phyloP scores from a whole-genome alignment of 2,888 invertebrate genomes.

The Melanargia galathea region DNA sequence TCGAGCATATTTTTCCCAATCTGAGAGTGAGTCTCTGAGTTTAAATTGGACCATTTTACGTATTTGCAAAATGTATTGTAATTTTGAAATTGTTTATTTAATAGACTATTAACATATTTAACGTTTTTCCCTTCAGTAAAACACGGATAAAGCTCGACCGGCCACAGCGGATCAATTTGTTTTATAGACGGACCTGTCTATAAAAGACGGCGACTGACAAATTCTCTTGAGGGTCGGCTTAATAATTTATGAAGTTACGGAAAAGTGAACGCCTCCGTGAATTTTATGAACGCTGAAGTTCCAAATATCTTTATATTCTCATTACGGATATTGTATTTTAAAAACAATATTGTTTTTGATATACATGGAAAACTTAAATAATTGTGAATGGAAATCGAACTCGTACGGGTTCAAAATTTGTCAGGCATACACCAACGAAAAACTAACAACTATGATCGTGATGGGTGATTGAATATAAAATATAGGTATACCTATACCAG shows the following conservation, averaged over 20 bases:
- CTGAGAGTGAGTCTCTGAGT: neutral
- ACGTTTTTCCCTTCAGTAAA: slow-evolving; percentile 50
- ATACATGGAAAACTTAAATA: neutral
- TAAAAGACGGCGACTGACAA: slow-evolving; percentile 63
- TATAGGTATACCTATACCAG: too few species aligned
- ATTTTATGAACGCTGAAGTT: slow-evolving; percentile 37
- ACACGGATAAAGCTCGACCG: slow-evolving; percentile 57
- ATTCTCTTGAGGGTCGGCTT: slow-evolving; percentile 56
- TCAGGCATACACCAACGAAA: too few species aligned
- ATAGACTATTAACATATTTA: slow-evolving; percentile 38
- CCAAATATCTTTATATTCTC: slow-evolving; percentile 29
- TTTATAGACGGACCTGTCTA: slow-evolving; percentile 62
- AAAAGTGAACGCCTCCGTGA: slow-evolving; percentile 44
- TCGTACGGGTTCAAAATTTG: too few species aligned
- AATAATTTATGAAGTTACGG: slow-evolving; percentile 60
- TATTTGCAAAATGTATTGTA: neutral
- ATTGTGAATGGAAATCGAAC: neutral
- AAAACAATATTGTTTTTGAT: slow-evolving; percentile 1
- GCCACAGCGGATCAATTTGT: slow-evolving; percentile 63
- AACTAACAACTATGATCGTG: too few species aligned
- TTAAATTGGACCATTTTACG: neutral
- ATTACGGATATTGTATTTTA: slow-evolving; percentile 21
- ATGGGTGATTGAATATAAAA: too few species aligned
- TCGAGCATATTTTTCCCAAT: too few species aligned
- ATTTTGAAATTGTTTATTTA: slow-evolving; percentile 23